Percentiles rank a stretch among this genome's conserved stretches.
Conservation (phyloP, 37 sponge, comb jelly and placozoan species). For the Haliclona indistincta region DNA sequence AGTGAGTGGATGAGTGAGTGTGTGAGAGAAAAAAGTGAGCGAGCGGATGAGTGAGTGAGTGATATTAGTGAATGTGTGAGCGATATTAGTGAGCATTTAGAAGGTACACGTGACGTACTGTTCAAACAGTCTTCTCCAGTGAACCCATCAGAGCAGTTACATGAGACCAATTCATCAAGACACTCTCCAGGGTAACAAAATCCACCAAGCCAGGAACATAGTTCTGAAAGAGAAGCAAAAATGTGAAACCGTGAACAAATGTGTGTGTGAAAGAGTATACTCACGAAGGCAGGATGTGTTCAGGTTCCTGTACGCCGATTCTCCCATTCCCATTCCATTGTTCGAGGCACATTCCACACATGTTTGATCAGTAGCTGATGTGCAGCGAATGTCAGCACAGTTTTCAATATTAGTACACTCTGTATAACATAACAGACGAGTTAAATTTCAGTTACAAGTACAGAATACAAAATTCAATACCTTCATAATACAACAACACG, state of each 20-base stretch:
- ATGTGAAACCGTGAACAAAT: neutral
- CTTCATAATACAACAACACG: too few relatives aligned
- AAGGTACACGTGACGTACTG: too few relatives aligned
- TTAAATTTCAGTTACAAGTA: too few relatives aligned
- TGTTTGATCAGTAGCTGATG: slow-evolving; percentile 41
- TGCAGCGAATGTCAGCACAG: slow-evolving; percentile 68
- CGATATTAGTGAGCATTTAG: too few relatives aligned
- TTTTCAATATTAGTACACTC: slow-evolving; percentile 57
- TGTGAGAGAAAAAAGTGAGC: too few relatives aligned
- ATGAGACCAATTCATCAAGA: slow-evolving; percentile 27
- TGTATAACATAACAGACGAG: slow-evolving; percentile 18
- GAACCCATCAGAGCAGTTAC: slow-evolving; percentile 67
- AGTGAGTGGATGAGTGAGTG: too few relatives aligned
- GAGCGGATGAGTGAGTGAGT: too few relatives aligned
- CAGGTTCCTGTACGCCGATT: slow-evolving; percentile 55
- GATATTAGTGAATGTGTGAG: neutral
- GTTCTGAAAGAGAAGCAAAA: slow-evolving; percentile 25
- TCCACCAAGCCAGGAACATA: slow-evolving; percentile 68
- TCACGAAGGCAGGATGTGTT: slow-evolving; percentile 34
- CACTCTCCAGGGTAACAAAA: slow-evolving; percentile 83
- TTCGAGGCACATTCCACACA: slow-evolving; percentile 58
- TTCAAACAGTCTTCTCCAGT: slow-evolving; percentile 57
- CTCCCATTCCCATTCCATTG: slow-evolving; percentile 46
- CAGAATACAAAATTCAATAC: too few relatives aligned
- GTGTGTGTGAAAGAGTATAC: neutral